A percentile compares a stretch with the other conserved stretches of the same genome.
These are phyloP conservation scores for Himalopsyche anomala DNA, from an alignment of 2,888 invertebrate species.

Conservation along the genomic window DNA sequence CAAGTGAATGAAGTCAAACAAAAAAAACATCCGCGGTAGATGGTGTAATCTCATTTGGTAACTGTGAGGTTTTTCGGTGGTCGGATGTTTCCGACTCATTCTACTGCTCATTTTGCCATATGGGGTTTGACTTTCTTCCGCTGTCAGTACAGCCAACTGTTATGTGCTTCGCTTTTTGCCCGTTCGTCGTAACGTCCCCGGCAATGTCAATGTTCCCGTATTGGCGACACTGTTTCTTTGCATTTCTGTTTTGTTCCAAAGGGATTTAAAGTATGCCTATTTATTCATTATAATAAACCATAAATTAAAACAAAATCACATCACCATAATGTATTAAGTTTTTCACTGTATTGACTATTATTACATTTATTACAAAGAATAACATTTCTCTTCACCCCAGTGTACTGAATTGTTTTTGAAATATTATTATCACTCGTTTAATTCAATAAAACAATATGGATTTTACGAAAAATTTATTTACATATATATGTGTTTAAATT, in stretches of 20 bases:
- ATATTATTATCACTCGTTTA: too few species aligned
- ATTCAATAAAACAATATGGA: too few species aligned
- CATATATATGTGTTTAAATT: too few species aligned
- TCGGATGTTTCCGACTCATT: slow-evolving; percentile 1
- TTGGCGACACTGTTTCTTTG: slow-evolving; percentile 36
- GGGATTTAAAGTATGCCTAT: slow-evolving; percentile 9
- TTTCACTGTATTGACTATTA: too few species aligned
- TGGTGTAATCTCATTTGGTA: slow-evolving; percentile 99
- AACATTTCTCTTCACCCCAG: too few species aligned
- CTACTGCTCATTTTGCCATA: slow-evolving; percentile 87
- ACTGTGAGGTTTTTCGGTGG: slow-evolving; percentile 85
- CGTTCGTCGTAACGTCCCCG: slow-evolving; percentile 66
- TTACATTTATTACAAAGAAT: too few species aligned
- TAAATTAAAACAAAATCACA: too few species aligned
- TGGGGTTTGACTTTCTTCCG: slow-evolving; percentile 82
- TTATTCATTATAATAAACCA: background rate
- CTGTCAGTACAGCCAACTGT: slow-evolving; percentile 43
- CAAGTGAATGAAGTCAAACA: slow-evolving; percentile 39
- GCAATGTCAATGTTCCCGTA: slow-evolving; percentile 70
- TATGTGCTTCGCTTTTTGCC: slow-evolving; percentile 69
- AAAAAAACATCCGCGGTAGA: slow-evolving; percentile 70
- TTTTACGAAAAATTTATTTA: too few species aligned
- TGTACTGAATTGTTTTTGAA: too few species aligned
- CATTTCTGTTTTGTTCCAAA: slow-evolving; percentile 50
- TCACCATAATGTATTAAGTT: too few species aligned